Conservation (phyloP, 2,113 vertebrate genomes). For the Benitochromis conjunctus region DNA sequence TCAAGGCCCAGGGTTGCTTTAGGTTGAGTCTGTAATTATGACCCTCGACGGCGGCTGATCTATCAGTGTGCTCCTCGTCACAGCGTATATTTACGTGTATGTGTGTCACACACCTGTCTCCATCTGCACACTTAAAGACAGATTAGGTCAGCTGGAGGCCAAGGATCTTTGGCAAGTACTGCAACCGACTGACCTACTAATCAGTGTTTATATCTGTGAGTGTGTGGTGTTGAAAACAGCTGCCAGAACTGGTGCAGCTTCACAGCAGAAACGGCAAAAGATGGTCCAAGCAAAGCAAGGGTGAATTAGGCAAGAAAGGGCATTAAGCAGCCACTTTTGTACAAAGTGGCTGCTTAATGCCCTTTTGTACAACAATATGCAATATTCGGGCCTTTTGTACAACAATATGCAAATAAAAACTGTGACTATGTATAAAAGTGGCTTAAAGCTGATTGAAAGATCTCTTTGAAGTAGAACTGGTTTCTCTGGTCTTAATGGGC, state of each 20-base stretch:
- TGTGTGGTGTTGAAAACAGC: conserved; percentile 2
- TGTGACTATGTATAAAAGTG: neutral
- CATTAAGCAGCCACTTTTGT: neutral
- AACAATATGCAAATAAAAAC: neutral
- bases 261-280: neutral
- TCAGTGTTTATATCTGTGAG: neutral
- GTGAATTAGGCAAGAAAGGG: neutral
- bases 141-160: conserved; percentile 55
- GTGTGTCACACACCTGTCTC: conserved; percentile 56
- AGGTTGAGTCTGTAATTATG: conserved; percentile 29
- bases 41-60: neutral
- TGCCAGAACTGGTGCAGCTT: neutral
- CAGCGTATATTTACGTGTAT: neutral
- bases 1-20: neutral
- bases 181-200: conserved; percentile 47
- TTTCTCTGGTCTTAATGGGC: neutral
- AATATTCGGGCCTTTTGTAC: neutral
- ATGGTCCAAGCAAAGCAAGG: neutral
- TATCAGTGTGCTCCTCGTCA: neutral
- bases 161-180: conserved; percentile 37
- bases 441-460: neutral
- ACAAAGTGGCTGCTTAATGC: too few relatives aligned
- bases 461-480: neutral
- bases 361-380: neutral
- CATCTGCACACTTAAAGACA: conserved; percentile 43